Evolutionary conservation across 2,113 vertebrate species (phyloP).

Genomic region (Eublepharis macularius): DNA sequence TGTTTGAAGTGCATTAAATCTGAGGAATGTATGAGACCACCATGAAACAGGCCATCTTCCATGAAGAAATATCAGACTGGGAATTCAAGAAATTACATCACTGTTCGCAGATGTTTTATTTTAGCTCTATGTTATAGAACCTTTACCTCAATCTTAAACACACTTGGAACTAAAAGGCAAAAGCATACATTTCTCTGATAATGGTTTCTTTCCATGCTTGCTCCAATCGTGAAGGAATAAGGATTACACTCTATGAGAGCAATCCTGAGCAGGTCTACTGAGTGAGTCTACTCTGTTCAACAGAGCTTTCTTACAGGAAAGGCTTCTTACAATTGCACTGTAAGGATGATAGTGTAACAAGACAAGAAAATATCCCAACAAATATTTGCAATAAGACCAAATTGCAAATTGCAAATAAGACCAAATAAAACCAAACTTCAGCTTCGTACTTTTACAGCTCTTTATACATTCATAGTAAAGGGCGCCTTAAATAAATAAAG

Average conservation of each 20-base stretch:
- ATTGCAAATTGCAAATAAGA: background rate
- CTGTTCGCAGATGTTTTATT: slow-evolving; percentile 24
- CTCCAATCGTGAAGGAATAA: background rate
- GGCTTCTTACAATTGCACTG: no score
- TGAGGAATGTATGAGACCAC: slow-evolving; percentile 56
- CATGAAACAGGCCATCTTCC: slow-evolving; percentile 49
- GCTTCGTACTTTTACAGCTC: background rate
- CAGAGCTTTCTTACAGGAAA: no score
- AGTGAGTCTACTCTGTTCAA: no score
- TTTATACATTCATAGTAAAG: background rate
- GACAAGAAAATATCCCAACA: background rate
- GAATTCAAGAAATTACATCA: slow-evolving; percentile 29
- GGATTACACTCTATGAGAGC: background rate
- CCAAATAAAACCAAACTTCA: background rate
- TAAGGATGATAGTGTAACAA: background rate
- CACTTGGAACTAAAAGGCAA: background rate
- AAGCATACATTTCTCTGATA: background rate
- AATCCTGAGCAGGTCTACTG: no score
- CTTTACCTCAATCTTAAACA: background rate
- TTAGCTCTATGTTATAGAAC: slow-evolving; percentile 9
- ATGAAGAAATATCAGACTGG: slow-evolving; percentile 6
- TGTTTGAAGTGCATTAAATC: slow-evolving; percentile 50
- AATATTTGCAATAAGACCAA: background rate
- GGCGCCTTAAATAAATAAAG: slow-evolving; percentile 3
- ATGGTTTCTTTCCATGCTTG: background rate